Base-by-base conservation (phyloP, 2,888 invertebrate genomes). In the Drosophila mimetica region DNA sequence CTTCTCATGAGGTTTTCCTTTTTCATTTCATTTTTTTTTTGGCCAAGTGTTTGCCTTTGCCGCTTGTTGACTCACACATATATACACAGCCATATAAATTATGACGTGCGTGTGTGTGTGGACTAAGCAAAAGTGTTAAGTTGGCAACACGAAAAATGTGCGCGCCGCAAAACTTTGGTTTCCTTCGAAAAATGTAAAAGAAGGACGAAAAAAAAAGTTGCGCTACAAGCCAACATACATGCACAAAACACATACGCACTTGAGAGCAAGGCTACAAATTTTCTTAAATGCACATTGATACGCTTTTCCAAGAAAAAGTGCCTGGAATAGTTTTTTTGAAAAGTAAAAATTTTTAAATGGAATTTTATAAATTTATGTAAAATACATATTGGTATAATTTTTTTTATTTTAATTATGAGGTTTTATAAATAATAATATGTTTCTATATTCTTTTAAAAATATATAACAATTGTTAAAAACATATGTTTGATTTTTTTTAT, bases 101-200 rank as follows among this genome's bases (percentile, higher is more conserved):
- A 58, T 67, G 69, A 53, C 32, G 59, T 52, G 48, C 25, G 36
- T 39, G 60, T 54, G 58, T 67, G 34, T 70, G 74, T 67, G 77
- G 66, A 71, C 85, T 75, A 59, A 81, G 87, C 66, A 79, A 82
- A 82, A 87, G 87, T 82, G 87, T 82, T 82, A 82, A 80, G 86
- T 86, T 84, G 81, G 81, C 85, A 81, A 86, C 86, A 80, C 75
- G 78, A 80, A 86, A 86, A 80, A 76, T 82, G 71, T 71, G 74
- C 74, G 84, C 78, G 59, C 81, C 86, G 65, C 80, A 86, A 80
- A 86, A 70, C 85, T 86, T 86, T 75, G 80, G 85, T 72, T 86
- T 69, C 53, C 72, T 66, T 51, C 18, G 34, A 63, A 69, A 52
- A 63, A 37, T 61, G 22, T 37, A 58, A 20, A 69, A 69, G n/a